A percentile compares a stretch with the other conserved stretches of the same genome.
phyloP scores from a whole-genome alignment of 64 coral and sea anemone genomes.

The Trachythela sp. region DNA sequence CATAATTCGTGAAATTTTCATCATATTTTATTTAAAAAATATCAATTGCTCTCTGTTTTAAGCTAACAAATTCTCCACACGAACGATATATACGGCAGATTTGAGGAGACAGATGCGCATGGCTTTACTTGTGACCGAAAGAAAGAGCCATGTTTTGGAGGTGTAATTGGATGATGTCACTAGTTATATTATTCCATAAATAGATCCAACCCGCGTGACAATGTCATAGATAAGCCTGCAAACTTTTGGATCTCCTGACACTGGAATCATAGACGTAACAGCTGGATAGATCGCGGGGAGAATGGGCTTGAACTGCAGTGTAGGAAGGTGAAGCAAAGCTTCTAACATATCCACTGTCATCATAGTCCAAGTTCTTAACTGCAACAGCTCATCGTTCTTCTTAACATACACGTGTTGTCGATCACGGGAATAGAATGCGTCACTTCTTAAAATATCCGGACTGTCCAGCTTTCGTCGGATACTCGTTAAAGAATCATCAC shows the following conservation, averaged over 20 bases:
- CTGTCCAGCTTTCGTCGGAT: background rate
- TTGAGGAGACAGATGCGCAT: constrained; percentile 67
- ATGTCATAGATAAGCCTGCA: constrained; percentile 87
- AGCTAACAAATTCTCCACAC: constrained; percentile 70
- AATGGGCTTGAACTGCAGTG: constrained; percentile 93
- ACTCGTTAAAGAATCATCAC: background rate
- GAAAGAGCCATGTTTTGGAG: constrained; percentile 62
- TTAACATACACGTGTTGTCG: constrained; percentile 66
- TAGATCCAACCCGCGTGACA: constrained; percentile 73
- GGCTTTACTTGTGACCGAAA: constrained; percentile 53
- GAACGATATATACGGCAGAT: constrained; percentile 67
- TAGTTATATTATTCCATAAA: constrained; percentile 86
- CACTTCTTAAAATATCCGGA: constrained; percentile 52
- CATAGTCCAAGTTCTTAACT: constrained; percentile 86
- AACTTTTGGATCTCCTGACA: constrained; percentile 72
- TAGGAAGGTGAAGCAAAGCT: constrained; percentile 70
- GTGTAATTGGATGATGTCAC: constrained; percentile 22
- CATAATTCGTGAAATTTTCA: too few species aligned
- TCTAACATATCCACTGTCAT: constrained; percentile 82
- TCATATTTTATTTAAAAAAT: background rate
- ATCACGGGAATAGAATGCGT: constrained; percentile 64
- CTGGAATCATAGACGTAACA: constrained; percentile 76
- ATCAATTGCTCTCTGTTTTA: background rate
- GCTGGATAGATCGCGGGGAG: constrained; percentile 93
- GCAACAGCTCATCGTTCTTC: constrained; percentile 80